These are phyloP conservation scores for Porites australiensis DNA, from an alignment of 64 coral and sea anemone species.

Conservation along the genomic window DNA sequence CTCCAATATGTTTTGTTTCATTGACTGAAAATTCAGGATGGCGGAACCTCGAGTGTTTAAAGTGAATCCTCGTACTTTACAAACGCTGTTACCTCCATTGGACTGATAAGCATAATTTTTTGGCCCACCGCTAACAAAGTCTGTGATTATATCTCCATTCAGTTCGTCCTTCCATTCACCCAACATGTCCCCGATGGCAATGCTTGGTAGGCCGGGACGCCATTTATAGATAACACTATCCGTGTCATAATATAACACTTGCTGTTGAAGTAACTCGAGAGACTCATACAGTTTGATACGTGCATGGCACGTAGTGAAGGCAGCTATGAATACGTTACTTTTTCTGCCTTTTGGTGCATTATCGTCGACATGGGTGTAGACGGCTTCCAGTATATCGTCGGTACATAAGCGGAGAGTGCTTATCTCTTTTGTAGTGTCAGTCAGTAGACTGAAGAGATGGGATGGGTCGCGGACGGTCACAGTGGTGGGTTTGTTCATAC, in stretches of 20 bases:
- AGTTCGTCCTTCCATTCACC: slow-evolving; percentile 28
- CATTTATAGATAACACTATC: neutral
- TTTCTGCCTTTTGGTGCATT: neutral
- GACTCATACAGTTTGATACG: slow-evolving; percentile 31
- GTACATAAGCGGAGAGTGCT: too few species aligned
- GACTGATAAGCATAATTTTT: slow-evolving; percentile 28
- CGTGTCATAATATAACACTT: neutral
- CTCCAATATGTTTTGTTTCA: too few species aligned
- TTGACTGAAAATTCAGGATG: too few species aligned
- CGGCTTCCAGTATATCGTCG: neutral
- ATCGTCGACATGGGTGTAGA: neutral
- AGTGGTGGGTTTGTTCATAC: neutral
- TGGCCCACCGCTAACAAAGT: neutral
- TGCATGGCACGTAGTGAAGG: slow-evolving; percentile 52
- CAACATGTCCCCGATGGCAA: neutral
- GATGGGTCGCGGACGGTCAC: neutral
- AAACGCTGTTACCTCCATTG: neutral
- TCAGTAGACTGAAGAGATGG: too few species aligned
- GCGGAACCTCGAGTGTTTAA: too few species aligned
- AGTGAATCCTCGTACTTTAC: neutral
- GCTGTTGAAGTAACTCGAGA: neutral
- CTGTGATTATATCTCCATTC: neutral
- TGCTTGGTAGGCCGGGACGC: neutral
- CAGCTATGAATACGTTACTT: slow-evolving; percentile 23
- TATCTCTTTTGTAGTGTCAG: too few species aligned